Conservation (phyloP, 2,797 vertebrate species). For the Ctenosaura bakeri region DNA sequence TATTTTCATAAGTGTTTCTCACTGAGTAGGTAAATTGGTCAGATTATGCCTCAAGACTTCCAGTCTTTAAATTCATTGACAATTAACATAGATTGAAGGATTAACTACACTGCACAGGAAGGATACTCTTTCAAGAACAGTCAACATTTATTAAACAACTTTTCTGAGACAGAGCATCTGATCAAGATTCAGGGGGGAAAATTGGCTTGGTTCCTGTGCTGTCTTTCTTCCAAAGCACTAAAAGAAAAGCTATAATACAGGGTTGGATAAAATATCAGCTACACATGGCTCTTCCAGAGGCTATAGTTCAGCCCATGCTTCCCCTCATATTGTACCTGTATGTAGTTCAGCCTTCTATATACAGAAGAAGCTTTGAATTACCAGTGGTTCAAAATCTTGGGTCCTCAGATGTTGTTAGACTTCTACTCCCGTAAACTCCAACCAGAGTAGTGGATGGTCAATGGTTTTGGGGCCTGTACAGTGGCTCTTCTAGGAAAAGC, state of each 20-base stretch:
- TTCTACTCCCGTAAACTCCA: too few species aligned
- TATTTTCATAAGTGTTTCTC: constrained; percentile 17
- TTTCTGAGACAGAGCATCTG: not conserved
- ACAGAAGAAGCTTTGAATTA: not conserved
- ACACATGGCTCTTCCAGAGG: too few species aligned
- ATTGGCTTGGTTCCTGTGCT: not conserved
- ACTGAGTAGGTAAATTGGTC: constrained; percentile 12
- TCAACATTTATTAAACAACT: constrained; percentile 14
- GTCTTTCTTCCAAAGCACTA: not conserved
- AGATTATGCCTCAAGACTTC: constrained; percentile 11
- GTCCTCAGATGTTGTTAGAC: not conserved
- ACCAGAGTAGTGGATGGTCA: not conserved
- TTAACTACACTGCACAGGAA: constrained; percentile 4
- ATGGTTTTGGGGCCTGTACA: too few species aligned
- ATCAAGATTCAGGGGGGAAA: not conserved
- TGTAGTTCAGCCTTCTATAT: not conserved
- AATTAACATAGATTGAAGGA: constrained; percentile 6
- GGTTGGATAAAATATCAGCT: too few species aligned
- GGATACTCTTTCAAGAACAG: not conserved
- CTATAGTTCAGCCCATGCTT: too few species aligned
- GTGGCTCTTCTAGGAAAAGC: not conserved
- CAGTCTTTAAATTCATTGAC: not conserved
- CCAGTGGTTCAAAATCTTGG: not conserved
- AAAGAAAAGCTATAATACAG: not conserved
- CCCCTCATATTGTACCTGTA: too few species aligned